Conservation (phyloP, 2,888 invertebrate genomes). For the Octodonta nipae region DNA sequence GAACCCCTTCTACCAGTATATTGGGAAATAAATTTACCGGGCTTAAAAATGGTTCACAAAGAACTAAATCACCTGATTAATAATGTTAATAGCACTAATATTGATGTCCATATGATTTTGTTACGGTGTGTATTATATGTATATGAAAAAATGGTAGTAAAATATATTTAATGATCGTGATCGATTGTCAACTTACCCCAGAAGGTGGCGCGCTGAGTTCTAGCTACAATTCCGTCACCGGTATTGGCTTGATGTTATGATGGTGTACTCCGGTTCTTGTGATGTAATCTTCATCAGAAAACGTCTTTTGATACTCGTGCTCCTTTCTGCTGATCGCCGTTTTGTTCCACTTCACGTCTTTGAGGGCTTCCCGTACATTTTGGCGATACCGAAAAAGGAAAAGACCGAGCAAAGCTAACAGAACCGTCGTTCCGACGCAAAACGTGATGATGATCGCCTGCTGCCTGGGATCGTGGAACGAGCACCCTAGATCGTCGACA, state of each 20-base stretch:
- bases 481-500: conserved; percentile 69
- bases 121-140: no score
- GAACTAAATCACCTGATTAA: no score
- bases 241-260: conserved; percentile 54
- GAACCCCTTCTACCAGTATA: no score
- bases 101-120: no score
- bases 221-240: conserved; percentile 91
- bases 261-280: conserved; percentile 46
- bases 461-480: conserved; percentile 62
- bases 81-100: no score
- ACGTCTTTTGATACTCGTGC: conserved; percentile 80
- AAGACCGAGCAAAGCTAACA: conserved; percentile 56
- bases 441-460: conserved; percentile 68
- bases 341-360: conserved; percentile 71
- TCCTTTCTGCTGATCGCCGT: conserved; percentile 61
- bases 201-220: conserved; percentile 78
- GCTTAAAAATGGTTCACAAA: no score
- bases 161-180: no score
- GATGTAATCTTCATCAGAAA: conserved; percentile 76
- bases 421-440: conserved; percentile 58
- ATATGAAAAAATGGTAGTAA: no score
- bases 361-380: conserved; percentile 66
- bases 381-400: conserved; percentile 68
- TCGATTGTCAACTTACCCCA: conserved; percentile 39
- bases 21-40: no score